Conservation (phyloP, 2,113 vertebrate species). For the Parus major region DNA sequence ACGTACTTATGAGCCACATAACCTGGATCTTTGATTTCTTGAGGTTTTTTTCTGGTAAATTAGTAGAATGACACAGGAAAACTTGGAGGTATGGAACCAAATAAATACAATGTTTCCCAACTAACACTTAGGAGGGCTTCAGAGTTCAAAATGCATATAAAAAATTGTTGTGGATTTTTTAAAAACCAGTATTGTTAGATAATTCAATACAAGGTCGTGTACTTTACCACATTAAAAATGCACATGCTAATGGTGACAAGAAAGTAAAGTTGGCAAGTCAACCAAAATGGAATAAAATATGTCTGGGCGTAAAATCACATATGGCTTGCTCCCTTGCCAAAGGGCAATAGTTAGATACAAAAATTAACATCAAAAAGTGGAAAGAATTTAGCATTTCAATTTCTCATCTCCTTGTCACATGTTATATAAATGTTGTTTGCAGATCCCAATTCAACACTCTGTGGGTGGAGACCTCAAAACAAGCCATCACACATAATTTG, state of each 20-base stretch:
- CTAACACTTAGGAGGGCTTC: not conserved
- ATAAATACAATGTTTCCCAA: not conserved
- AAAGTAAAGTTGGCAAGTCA: not conserved
- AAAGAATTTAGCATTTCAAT: slow-evolving; percentile 26
- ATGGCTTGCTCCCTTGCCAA: not conserved
- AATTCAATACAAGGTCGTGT: not conserved
- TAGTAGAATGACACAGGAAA: not conserved
- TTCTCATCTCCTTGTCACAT: slow-evolving; percentile 32
- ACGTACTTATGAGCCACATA: not conserved
- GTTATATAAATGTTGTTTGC: slow-evolving; percentile 31
- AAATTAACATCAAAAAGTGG: slow-evolving; percentile 21
- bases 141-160: not conserved
- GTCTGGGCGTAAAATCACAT: not conserved
- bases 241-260: not conserved
- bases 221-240: slow-evolving; percentile 1
- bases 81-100: not conserved
- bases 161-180: not conserved
- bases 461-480: slow-evolving; percentile 47
- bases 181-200: not conserved
- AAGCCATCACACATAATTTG: slow-evolving; percentile 60
- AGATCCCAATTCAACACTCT: slow-evolving; percentile 11
- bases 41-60: not conserved
- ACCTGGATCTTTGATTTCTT: not conserved
- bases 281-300: not conserved
- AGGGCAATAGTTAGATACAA: slow-evolving; percentile 10